Evolutionary conservation across 2,888 invertebrate genomes (phyloP).

Genomic region (Epistrophella euchroma): DNA sequence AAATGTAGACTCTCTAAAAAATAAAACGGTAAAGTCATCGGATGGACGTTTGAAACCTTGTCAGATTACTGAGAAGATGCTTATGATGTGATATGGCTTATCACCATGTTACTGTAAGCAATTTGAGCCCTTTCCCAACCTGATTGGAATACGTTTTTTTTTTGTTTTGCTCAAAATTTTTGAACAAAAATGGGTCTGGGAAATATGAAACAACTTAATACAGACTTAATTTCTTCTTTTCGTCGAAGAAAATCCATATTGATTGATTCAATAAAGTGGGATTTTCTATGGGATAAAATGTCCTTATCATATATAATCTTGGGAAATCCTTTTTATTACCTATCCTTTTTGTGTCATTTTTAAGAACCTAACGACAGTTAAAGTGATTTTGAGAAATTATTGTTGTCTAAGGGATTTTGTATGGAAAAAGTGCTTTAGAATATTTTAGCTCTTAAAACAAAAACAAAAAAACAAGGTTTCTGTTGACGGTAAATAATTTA

Average conservation of each 20-base stretch:
- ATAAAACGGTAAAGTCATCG: constrained; percentile 37
- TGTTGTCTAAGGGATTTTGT: constrained; percentile 1
- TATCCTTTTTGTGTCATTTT: constrained; percentile 51
- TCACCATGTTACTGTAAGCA: constrained; percentile 1
- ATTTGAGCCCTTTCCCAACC: not conserved
- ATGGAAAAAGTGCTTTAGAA: not conserved
- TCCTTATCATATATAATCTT: constrained; percentile 45
- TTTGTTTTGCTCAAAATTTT: not conserved
- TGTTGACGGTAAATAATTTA: no score
- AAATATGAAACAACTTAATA: constrained; percentile 44
- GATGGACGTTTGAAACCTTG: constrained; percentile 14
- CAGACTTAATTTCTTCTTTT: constrained; percentile 20
- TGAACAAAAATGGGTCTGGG: not conserved
- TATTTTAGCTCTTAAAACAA: not conserved
- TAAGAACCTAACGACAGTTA: constrained; percentile 15
- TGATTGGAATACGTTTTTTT: constrained; percentile 13
- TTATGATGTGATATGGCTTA: constrained; percentile 32
- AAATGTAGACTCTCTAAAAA: constrained; percentile 18
- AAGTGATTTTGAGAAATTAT: constrained; percentile 52
- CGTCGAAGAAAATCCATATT: constrained; percentile 38
- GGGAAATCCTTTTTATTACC: constrained; percentile 62
- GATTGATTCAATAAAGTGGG: constrained; percentile 70
- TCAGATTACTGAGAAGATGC: constrained; percentile 50
- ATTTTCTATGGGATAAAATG: constrained; percentile 39
- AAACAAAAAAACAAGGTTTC: not conserved